Base-by-base conservation (phyloP, 2,888 invertebrate genomes). In the Eupithecia subfuscata region DNA sequence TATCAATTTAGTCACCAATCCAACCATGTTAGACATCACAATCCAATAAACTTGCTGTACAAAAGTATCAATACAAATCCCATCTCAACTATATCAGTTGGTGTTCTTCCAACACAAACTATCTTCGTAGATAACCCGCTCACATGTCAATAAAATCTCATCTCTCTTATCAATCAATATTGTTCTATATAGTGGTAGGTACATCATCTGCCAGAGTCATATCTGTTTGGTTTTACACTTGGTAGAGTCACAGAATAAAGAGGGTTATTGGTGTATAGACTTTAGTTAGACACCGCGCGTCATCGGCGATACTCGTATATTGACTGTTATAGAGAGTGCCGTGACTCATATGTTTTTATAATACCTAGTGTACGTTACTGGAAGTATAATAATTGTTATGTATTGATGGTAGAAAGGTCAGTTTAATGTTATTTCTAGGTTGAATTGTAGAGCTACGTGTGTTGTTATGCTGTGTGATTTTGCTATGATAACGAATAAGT, bases 201-300 rank as follows among this genome's bases (percentile, higher is more conserved):
- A 45, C 16, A 45, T 16, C 45, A 30, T 30, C 30, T 30, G 30
- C 30, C n/a, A 37, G 25, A 5, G 22, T 60, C 12, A 60, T 25
- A 56, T 60, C 60, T 60, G 6, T 22, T 56, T 60, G 25, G 3
- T 25, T 22, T 60, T 25, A 60, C 25, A 60, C 60, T 60, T 56
- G 63, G 25, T 45, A 34, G 18, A 48, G 48, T 43, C 43, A 14
- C 14, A 14, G 14, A 43, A 11, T 40, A 40, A 1, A 4, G 0
- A 34, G 5, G 2, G 7, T 34, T 11, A 3, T 43, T 1, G 2
- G 40, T 45, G 4, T 8, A 16, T 18, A 48, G 48, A 48, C 43
- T 56, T 72, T 56, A 75, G 70, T 75, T 37, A 34, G 37, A 45
- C 40, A 48, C 48, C 70, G 48, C 45, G 60, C 18, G 67, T 68